phyloP scores from a whole-genome alignment of 2,888 invertebrate genomes.

The Parascotia fuliginaria region DNA sequence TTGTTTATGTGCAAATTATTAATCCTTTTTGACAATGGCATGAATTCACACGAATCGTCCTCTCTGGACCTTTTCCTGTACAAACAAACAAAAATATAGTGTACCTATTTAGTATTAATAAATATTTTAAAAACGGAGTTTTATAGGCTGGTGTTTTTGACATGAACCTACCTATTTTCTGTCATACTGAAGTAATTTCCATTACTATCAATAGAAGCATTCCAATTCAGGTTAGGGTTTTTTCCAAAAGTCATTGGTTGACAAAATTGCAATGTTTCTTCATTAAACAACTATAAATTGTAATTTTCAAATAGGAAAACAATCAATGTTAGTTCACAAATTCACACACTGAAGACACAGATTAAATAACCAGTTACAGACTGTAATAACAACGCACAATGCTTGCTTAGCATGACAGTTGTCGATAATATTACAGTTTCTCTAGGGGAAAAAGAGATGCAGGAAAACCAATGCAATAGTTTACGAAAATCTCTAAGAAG shows the following conservation, averaged over 20 bases:
- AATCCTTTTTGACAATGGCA: slow-evolving; percentile 95
- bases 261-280: slow-evolving; percentile 17
- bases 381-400: too few relatives aligned
- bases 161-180: slow-evolving; percentile 72
- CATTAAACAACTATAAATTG: slow-evolving; percentile 6
- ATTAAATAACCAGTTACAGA: slow-evolving; percentile 1
- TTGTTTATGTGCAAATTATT: slow-evolving; percentile 94
- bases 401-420: slow-evolving; percentile 4
- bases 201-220: slow-evolving; percentile 65
- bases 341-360: slow-evolving; percentile 9
- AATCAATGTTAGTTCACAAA: slow-evolving; percentile 23
- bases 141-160: background rate
- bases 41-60: slow-evolving; percentile 92
- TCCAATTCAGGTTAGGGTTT: slow-evolving; percentile 60
- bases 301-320: slow-evolving; percentile 15
- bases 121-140: background rate
- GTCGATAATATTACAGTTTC: background rate
- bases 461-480: slow-evolving; percentile 15
- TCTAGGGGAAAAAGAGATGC: slow-evolving; percentile 30
- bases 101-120: background rate
- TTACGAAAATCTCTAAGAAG: slow-evolving; percentile 11
- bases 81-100: slow-evolving; percentile 1
- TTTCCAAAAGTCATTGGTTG: slow-evolving; percentile 73
- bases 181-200: slow-evolving; percentile 73
- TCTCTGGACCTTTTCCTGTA: slow-evolving; percentile 92